Evolutionary conservation across 2,797 vertebrate species (phyloP), one percentile per base, ranked within the genome.

Genomic region (Gymnoscopelus microlampas): DNA sequence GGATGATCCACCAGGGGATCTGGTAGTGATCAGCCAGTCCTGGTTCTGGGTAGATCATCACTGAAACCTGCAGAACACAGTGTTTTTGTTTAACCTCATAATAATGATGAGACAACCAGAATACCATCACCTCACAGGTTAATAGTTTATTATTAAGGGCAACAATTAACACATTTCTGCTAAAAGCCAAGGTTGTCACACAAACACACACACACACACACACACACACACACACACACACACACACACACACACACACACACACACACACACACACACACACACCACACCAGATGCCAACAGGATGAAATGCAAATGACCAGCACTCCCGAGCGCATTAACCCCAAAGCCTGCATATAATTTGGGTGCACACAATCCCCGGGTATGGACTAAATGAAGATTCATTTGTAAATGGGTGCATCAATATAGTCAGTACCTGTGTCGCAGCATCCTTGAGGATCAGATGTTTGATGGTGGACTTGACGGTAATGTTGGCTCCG

Each of bases 1-100:
- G 90, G 76, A 98, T 95, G 78, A 97, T 95, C 96, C 96, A 97
- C 97, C 96, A 98, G 2, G 95, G 95, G 62, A 97, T 93, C 9
- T 78, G 90, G 49, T 92, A 92, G 13, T 94, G 92, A 62, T 93
- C 92, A 29, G 88, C 86, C 0, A 92, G 90, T 12, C 89, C 85
- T 0, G 93, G 93, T 76, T 97, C 97, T 57, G 96, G 93, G 77
- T 97, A 97, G 55, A 98, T 93, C 92, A 92, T 95, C 79, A 98
- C 87, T 4, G 93, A 84, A 57, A 97, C 92, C 97, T 98, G 83
- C 3, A 62, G 29, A 68, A 15, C 0, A 1, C 8, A 47, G 26
- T 44, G 12, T 11, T 39, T 39, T 8, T 39, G 35, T 39, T 39
- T 39, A 39, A 39, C 35, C 5, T 29, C 3, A 2, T 4, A 29